A percentile compares a stretch with the other conserved stretches of the same genome.
Evolutionary conservation across 2,888 invertebrate genomes (phyloP).

Genomic region (Drosophila greeni): DNA sequence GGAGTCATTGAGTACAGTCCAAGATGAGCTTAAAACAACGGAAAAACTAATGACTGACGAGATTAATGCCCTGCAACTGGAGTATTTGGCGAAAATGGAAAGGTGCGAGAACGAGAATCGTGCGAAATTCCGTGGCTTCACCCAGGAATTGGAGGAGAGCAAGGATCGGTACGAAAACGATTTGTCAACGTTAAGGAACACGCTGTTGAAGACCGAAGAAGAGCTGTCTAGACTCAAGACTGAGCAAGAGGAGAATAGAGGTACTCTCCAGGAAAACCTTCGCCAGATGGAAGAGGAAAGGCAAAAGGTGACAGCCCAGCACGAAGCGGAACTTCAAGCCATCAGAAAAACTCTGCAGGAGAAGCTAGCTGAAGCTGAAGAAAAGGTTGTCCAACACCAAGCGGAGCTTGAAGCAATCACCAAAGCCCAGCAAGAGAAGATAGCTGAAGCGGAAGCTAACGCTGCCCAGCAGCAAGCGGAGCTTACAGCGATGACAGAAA

Average conservation of each 20-base stretch:
- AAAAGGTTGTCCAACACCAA: neutral
- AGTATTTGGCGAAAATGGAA: conserved; percentile 63
- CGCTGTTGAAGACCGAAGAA: conserved; percentile 2
- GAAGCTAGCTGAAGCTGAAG: conserved; percentile 15
- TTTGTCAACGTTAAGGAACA: conserved; percentile 34
- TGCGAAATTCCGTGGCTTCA: conserved; percentile 62
- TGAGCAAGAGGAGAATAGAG: neutral
- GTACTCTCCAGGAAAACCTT: neutral
- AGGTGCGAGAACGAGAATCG: conserved; percentile 56
- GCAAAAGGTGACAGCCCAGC: neutral
- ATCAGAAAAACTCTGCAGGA: neutral
- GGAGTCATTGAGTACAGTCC: neutral
- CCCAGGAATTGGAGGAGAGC: conserved; percentile 57
- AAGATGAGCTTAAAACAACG: conserved; percentile 4
- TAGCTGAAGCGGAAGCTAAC: no score
- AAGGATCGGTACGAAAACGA: conserved; percentile 47
- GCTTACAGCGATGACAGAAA: conserved; percentile 24
- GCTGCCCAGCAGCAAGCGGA: conserved; percentile 21
- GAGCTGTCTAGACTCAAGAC: neutral
- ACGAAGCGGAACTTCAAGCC: neutral
- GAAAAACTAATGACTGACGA: conserved; percentile 44
- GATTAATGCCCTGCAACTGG: conserved; percentile 49
- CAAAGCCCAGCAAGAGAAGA: no score
- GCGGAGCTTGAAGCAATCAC: no score
- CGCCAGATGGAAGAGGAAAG: neutral